A percentile compares a stretch with the other conserved stretches of the same genome.
phyloP scores from a whole-genome alignment of 1,140 invertebrate genomes.

The Philaenus spumarius region DNA sequence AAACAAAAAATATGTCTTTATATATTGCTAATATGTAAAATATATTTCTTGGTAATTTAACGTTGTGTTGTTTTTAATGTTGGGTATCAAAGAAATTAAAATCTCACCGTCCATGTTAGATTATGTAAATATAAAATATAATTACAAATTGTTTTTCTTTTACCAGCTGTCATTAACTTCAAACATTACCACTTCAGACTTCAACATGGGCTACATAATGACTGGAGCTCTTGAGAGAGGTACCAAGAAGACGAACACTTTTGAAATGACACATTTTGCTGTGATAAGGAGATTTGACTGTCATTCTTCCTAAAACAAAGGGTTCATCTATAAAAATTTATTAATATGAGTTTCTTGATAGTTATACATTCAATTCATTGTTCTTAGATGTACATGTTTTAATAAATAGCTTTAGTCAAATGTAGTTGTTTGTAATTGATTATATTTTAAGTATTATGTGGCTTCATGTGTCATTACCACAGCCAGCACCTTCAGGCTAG shows the following conservation, averaged over 20 bases:
- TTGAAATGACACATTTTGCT: conserved; percentile 79
- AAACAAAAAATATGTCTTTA: too few relatives aligned
- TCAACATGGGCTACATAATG: conserved; percentile 83
- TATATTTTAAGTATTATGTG: too few relatives aligned
- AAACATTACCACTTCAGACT: conserved; percentile 70
- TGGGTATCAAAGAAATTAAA: neutral
- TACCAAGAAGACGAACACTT: conserved; percentile 62
- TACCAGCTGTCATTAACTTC: conserved; percentile 64
- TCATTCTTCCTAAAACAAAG: neutral
- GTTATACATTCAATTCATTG: too few relatives aligned
- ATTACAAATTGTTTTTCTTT: conserved; percentile 23
- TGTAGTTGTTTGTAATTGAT: too few relatives aligned
- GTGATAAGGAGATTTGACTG: conserved; percentile 52
- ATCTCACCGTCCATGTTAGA: neutral
- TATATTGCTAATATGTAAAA: neutral
- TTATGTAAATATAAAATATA: neutral
- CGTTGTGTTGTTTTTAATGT: neutral
- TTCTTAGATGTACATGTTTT: too few relatives aligned
- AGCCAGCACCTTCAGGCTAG: too few relatives aligned
- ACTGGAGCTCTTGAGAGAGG: conserved; percentile 79
- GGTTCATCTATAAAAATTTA: too few relatives aligned
- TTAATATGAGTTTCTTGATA: too few relatives aligned
- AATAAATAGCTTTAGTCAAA: too few relatives aligned
- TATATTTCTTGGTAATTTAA: neutral
- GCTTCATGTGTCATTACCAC: too few relatives aligned